Conservation (phyloP, 2,113 vertebrate genomes). For the Etia nguti region DNA sequence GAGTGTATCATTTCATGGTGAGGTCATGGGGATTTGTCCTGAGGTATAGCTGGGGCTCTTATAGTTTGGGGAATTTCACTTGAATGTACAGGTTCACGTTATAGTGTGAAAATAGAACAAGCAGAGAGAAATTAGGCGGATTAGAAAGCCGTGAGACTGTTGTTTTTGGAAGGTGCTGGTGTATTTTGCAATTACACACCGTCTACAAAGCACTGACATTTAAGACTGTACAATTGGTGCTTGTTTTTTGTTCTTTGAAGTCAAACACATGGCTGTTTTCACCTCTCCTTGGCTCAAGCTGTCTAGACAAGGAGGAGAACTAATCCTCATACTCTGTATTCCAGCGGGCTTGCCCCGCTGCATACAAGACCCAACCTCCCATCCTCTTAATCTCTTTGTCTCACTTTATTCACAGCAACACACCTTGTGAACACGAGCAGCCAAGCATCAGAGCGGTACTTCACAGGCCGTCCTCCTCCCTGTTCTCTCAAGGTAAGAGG, state of each 20-base stretch:
- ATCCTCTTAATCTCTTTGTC: slow-evolving; percentile 29
- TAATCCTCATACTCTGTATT: slow-evolving; percentile 32
- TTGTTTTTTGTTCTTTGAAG: neutral
- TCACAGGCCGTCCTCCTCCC: neutral
- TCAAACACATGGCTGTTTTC: neutral
- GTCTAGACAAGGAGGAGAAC: neutral
- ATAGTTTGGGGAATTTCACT: neutral
- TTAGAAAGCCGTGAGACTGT: neutral
- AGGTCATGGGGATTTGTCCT: slow-evolving; percentile 25
- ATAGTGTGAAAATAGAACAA: neutral
- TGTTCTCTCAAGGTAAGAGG: slow-evolving; percentile 18
- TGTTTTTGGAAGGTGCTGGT: neutral
- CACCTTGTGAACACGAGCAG: slow-evolving; percentile 28
- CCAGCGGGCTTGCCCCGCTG: neutral
- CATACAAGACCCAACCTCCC: neutral
- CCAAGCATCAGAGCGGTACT: slow-evolving; percentile 7
- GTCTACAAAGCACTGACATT: neutral
- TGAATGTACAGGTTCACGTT: neutral
- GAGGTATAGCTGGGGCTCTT: neutral
- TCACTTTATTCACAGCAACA: slow-evolving; percentile 36
- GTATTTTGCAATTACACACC: neutral
- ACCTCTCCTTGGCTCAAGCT: neutral
- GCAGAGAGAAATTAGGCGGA: neutral
- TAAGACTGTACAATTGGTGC: neutral
- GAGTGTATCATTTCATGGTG: slow-evolving; percentile 7